Base-by-base conservation (phyloP, 2,797 vertebrate genomes). In the Pitangus sulphuratus region DNA sequence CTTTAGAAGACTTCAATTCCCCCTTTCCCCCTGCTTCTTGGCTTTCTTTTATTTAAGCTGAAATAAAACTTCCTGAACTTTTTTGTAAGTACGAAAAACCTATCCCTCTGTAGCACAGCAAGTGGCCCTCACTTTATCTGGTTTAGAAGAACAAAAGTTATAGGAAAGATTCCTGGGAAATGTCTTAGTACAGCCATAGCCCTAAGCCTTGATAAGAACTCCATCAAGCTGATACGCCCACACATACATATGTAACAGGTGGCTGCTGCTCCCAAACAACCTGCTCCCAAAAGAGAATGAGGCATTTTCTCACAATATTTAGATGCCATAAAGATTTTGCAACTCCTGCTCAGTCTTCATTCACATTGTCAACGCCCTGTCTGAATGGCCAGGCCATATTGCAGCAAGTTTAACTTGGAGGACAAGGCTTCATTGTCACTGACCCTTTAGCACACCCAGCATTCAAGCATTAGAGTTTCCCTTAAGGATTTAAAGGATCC, bases 31-130 rank as follows among this genome's bases (percentile, higher is more conserved):
- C 30, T 6, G 4, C 51, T 78, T 87, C 62, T 90, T 84, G 51
- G 30, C 45, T 88, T 92, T 88, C 26, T 56, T 87, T 89, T 85
- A 66, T 54, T 95, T 77, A 94, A 95, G 71, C n/a, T 83, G 62
- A 95, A 93, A 64, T 76, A 88, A 95, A 93, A 91, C 64, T 25
- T 39, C 30, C 35, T 68, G 40, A 47, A 2, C 33, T 54, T 74
- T 81, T 76, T 77, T 84, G 15, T 77, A 60, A 57, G 39, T 70
- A 58, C 30, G 45, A 85, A 89, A 89, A 93, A 48, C 24, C 16
- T 64, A 39, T 60, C 47, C 31, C 22, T 69, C 51, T 84, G 54
- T 65, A 74, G 75, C 84, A 82, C 62, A 81, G 69, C 54, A 76
- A 91, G 21, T 76, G 51, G 84, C 71, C 39, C 62, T 60, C n/a